Conservation (phyloP, 2,113 vertebrate species). For the Orientallactaga bullata region DNA sequence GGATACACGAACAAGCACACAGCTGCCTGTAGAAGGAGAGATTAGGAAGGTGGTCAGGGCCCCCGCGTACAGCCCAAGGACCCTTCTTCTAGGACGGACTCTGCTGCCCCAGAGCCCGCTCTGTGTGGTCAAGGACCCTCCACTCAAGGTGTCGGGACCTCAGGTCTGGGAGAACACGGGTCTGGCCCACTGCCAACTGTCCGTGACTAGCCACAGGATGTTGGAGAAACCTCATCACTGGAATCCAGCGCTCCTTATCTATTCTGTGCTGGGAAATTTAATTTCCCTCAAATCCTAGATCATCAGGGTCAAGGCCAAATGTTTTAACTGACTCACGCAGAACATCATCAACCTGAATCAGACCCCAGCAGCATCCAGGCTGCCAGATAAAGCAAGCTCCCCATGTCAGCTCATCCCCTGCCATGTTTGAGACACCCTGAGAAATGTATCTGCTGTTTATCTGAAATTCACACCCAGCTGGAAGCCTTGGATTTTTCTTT, state of each 20-base stretch:
- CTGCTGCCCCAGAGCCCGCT: fast-evolving
- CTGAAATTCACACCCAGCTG: neutral
- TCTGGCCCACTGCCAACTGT: no score
- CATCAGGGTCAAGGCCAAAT: neutral
- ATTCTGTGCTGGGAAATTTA: neutral
- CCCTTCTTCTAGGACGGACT: neutral
- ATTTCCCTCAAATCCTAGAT: neutral
- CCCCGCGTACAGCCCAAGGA: no score
- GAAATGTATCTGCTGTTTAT: neutral
- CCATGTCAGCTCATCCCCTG: fast-evolving
- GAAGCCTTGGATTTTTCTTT: neutral
- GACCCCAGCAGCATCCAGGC: neutral
- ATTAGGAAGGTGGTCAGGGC: neutral
- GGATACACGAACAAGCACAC: neutral
- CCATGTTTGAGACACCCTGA: neutral
- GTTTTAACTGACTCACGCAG: neutral
- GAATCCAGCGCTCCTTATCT: neutral
- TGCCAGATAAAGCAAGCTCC: neutral
- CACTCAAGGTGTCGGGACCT: neutral
- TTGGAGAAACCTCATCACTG: neutral
- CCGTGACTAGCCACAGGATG: neutral
- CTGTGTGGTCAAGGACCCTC: neutral
- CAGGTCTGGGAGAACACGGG: fast-evolving
- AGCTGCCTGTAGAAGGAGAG: fast-evolving
- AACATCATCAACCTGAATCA: neutral